These are phyloP conservation scores for Plectropomus leopardus DNA, from an alignment of 2,113 vertebrate species.

Conservation along the genomic window DNA sequence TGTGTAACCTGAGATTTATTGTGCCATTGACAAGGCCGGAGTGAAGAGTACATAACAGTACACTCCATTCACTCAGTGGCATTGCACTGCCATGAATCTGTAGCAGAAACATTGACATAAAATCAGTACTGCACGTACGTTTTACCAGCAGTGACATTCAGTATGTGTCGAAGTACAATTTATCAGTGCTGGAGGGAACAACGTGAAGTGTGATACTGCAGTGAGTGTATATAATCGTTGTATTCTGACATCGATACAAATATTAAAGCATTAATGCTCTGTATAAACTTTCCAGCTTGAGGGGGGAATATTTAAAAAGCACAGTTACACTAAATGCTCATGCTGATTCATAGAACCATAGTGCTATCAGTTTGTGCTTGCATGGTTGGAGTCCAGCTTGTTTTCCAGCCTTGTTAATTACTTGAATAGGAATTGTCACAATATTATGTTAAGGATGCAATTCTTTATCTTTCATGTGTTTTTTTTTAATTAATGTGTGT, in stretches of 20 bases:
- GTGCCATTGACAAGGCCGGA: slow-evolving; percentile 35
- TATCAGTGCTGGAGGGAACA: neutral
- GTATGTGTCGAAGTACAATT: slow-evolving; percentile 1
- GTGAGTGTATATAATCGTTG: neutral
- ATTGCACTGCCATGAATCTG: slow-evolving; percentile 17
- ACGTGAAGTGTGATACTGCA: slow-evolving; percentile 7
- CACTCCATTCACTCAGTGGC: neutral
- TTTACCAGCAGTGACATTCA: slow-evolving; percentile 1
- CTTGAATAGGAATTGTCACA: neutral
- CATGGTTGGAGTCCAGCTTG: neutral
- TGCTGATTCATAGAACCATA: neutral
- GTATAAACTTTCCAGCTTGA: neutral
- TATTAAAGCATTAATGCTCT: neutral
- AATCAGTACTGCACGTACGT: slow-evolving; percentile 3
- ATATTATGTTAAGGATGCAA: too few relatives aligned
- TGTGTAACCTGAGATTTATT: slow-evolving; percentile 27
- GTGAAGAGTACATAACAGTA: neutral
- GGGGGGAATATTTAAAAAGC: neutral
- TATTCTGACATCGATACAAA: neutral
- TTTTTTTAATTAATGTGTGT: neutral
- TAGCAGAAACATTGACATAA: slow-evolving; percentile 18
- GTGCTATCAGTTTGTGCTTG: neutral
- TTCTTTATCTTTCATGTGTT: neutral
- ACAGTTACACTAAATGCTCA: neutral
- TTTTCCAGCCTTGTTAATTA: neutral